Evolutionary conservation across 2,888 invertebrate species (phyloP).

Genomic region (Shargacucullia verbasci): DNA sequence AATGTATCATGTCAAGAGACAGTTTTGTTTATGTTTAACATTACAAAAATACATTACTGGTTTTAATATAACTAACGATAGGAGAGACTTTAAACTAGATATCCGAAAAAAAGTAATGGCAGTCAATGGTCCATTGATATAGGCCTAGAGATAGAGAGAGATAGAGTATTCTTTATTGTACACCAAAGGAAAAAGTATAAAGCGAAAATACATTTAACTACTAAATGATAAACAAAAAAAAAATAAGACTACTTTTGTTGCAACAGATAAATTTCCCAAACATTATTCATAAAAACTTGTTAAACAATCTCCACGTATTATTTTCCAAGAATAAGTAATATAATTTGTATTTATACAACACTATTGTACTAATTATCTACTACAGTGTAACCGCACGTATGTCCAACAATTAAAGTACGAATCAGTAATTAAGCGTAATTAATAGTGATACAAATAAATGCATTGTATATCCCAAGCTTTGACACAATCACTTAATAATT

Average conservation of each 20-base stretch:
- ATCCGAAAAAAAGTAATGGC: no score
- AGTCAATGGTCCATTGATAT: no score
- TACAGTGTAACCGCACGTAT: slow-evolving; percentile 26
- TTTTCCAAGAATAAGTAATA: slow-evolving; percentile 22
- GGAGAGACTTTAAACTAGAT: no score
- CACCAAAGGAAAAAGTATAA: no score
- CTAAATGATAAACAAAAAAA: no score
- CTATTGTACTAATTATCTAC: slow-evolving; percentile 17
- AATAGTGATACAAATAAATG: slow-evolving; percentile 29
- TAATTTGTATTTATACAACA: slow-evolving; percentile 8
- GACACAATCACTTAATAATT: slow-evolving; percentile 37
- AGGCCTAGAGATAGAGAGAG: no score
- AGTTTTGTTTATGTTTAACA: slow-evolving; percentile 29
- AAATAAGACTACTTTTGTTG: no score
- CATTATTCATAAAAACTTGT: no score
- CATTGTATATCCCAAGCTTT: slow-evolving; percentile 17
- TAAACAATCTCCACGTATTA: neutral
- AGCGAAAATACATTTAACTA: no score
- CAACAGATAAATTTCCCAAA: no score
- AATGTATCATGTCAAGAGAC: slow-evolving; percentile 27
- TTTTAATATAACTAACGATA: no score
- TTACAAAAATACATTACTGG: slow-evolving; percentile 8
- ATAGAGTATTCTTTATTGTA: no score
- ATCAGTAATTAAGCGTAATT: slow-evolving; percentile 33
- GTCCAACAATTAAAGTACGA: slow-evolving; percentile 34